Evolutionary conservation across 2,888 invertebrate species (phyloP).

Genomic region (Charanyca ferruginea): DNA sequence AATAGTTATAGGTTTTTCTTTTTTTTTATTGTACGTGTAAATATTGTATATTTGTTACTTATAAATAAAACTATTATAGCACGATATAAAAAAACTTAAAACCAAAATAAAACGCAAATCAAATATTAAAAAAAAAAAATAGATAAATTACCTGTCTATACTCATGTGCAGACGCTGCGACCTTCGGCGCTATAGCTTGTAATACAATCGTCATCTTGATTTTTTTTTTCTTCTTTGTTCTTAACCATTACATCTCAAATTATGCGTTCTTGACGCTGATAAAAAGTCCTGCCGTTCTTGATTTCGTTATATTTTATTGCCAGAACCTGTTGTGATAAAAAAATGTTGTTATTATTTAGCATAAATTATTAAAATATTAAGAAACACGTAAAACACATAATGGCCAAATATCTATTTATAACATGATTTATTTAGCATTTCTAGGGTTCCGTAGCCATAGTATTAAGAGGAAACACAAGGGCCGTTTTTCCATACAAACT

Average conservation of each 20-base stretch:
- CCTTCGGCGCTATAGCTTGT: slow-evolving; percentile 13
- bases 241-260: slow-evolving; percentile 9
- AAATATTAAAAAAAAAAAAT: too few relatives aligned
- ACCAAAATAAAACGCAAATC: too few relatives aligned
- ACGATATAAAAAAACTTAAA: too few relatives aligned
- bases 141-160: slow-evolving; percentile 56
- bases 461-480: too few relatives aligned
- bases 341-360: neutral
- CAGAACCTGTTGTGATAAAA: slow-evolving; percentile 39
- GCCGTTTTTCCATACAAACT: too few relatives aligned
- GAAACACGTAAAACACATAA: neutral
- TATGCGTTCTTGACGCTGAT: neutral
- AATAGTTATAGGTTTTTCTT: too few relatives aligned
- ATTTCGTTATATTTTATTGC: neutral
- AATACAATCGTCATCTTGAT: slow-evolving; percentile 40
- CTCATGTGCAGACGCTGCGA: slow-evolving; percentile 20
- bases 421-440: neutral
- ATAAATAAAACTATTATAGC: too few relatives aligned
- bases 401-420: neutral
- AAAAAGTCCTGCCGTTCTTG: neutral
- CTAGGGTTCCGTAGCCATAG: too few relatives aligned
- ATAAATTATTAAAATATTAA: neutral
- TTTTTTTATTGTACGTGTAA: too few relatives aligned
- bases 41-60: too few relatives aligned
- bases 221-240: neutral